These are phyloP conservation scores for Rhynchophorus ferrugineus DNA, from an alignment of 1,140 invertebrate genomes.

Conservation along the genomic window DNA sequence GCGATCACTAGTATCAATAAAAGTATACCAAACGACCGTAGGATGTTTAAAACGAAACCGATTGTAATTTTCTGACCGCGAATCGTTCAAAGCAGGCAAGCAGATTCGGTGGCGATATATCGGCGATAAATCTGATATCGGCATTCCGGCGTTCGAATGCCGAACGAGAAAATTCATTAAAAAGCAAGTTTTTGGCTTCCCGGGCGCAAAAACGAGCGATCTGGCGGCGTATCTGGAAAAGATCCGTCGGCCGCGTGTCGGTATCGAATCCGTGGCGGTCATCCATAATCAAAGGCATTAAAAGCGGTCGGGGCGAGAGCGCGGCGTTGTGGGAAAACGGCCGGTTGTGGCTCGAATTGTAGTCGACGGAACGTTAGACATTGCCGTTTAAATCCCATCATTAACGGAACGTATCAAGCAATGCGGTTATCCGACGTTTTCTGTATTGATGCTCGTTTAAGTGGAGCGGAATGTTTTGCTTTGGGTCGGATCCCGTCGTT, in stretches of 20 bases:
- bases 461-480: background rate
- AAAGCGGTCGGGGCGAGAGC: background rate
- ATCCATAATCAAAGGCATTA: background rate
- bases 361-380: background rate
- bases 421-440: background rate
- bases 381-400: constrained; percentile 2
- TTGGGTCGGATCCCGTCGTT: background rate
- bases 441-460: background rate
- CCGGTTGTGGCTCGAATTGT: background rate
- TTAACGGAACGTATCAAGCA: constrained; percentile 5
- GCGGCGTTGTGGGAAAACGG: background rate
- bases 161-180: no score
- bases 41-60: no score
- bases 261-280: background rate
- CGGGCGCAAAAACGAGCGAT: no score
- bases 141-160: no score
- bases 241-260: background rate
- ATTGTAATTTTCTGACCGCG: no score
- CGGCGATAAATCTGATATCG: no score
- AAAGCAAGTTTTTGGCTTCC: no score
- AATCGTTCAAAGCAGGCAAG: no score
- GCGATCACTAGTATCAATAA: no score
- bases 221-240: constrained; percentile 3
- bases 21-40: no score
- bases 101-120: no score